phyloP scores from a whole-genome alignment of 2,113 vertebrate species.

The Upupa epops region DNA sequence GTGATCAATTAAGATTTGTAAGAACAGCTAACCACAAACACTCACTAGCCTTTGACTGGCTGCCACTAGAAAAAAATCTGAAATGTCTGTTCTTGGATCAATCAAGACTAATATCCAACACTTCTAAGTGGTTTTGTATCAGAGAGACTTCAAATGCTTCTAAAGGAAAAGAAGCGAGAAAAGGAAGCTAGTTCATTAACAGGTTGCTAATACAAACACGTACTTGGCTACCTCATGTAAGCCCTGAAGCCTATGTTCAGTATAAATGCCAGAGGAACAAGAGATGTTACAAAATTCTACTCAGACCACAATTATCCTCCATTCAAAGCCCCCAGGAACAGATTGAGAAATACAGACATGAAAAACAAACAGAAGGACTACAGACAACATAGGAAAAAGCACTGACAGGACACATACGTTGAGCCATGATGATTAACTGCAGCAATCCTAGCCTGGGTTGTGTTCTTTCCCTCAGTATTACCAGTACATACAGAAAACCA shows the following conservation, averaged over 20 bases:
- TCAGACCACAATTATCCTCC: conserved; percentile 13
- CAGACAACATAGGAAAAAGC: not conserved
- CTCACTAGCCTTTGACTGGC: not conserved
- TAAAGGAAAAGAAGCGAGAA: not conserved
- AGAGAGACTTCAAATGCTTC: not conserved
- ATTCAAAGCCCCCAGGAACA: conserved; percentile 4
- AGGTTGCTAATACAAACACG: not conserved
- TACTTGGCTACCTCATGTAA: not conserved
- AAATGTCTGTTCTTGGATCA: not conserved
- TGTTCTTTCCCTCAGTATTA: not conserved
- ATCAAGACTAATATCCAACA: not conserved
- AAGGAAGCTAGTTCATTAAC: not conserved
- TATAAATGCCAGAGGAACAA: conserved; percentile 28
- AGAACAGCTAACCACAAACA: not conserved
- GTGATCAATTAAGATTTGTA: not conserved
- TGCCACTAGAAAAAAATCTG: not conserved
- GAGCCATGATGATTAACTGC: not conserved
- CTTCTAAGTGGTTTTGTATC: not conserved
- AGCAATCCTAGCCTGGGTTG: not conserved
- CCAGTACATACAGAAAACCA: not conserved
- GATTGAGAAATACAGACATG: conserved; percentile 17
- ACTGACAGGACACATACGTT: not conserved
- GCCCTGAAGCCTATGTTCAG: conserved; percentile 9
- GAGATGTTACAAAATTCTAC: conserved; percentile 40
- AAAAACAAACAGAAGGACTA: not conserved